A percentile compares a stretch with the other conserved stretches of the same genome.
Evolutionary conservation across 2,797 vertebrate species (phyloP).

Genomic region (Sebastes dallii): DNA sequence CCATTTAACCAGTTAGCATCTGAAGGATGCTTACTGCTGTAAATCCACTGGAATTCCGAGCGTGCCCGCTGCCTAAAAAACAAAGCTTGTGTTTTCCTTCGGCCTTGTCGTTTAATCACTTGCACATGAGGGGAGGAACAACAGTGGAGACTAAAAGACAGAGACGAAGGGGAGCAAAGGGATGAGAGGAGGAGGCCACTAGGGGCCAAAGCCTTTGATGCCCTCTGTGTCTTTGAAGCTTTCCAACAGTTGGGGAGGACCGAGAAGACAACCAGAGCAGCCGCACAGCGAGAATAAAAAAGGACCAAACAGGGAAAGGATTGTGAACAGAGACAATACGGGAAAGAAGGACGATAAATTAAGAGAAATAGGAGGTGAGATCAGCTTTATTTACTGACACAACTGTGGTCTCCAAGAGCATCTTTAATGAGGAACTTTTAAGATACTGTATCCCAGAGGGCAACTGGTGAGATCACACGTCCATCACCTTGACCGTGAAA

Average conservation of each 20-base stretch:
- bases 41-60: slow-evolving; percentile 75
- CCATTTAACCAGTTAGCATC: slow-evolving; percentile 69
- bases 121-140: slow-evolving; percentile 76
- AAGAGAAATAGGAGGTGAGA: neutral
- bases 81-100: slow-evolving; percentile 74
- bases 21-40: slow-evolving; percentile 54
- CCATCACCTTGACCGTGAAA: neutral
- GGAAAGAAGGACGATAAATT: neutral
- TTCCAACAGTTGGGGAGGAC: slow-evolving; percentile 46
- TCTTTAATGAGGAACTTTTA: neutral
- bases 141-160: slow-evolving; percentile 44
- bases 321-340: slow-evolving; percentile 12
- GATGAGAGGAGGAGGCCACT: slow-evolving; percentile 63
- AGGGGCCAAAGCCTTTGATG: slow-evolving; percentile 64
- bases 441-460: neutral
- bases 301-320: slow-evolving; percentile 21
- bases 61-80: slow-evolving; percentile 67
- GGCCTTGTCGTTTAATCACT: slow-evolving; percentile 75
- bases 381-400: neutral
- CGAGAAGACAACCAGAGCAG: slow-evolving; percentile 36
- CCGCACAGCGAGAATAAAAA: slow-evolving; percentile 27
- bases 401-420: neutral
- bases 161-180: slow-evolving; percentile 40
- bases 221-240: slow-evolving; percentile 56
- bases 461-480: neutral